A percentile compares a stretch with the other conserved stretches of the same genome.
These are phyloP conservation scores for Apostichopus leukothele DNA, from an alignment of 53 echinoderm and acorn worm species.

Conservation along the genomic window DNA sequence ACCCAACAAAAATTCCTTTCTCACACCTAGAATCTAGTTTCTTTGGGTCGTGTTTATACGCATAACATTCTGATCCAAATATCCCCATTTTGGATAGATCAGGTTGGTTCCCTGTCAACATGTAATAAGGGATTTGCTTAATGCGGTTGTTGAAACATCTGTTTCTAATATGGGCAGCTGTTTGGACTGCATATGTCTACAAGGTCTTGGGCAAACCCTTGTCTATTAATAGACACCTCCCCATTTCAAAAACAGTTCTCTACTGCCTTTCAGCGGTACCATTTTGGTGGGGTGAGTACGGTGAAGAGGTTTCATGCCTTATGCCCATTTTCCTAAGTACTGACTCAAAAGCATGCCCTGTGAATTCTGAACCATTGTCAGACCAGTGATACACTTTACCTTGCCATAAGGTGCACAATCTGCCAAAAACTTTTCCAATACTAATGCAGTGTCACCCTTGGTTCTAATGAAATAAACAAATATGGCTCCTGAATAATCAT, in stretches of 20 bases:
- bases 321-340: not conserved
- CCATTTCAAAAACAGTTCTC: slow-evolving; percentile 55
- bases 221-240: not conserved
- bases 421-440: too few relatives aligned
- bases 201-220: slow-evolving; percentile 24
- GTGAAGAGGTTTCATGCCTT: too few relatives aligned
- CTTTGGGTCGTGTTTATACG: slow-evolving; percentile 29
- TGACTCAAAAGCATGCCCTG: slow-evolving; percentile 6
- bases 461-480: slow-evolving; percentile 26
- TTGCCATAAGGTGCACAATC: too few relatives aligned
- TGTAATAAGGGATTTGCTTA: slow-evolving; percentile 26
- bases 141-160: slow-evolving; percentile 47
- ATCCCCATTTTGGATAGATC: slow-evolving; percentile 44
- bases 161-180: slow-evolving; percentile 49
- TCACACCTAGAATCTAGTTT: slow-evolving; percentile 50
- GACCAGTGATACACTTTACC: not conserved
- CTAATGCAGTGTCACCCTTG: slow-evolving; percentile 6
- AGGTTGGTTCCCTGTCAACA: slow-evolving; percentile 35
- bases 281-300: too few relatives aligned
- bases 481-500: slow-evolving; percentile 39
- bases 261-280: not conserved
- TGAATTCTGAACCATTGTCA: not conserved
- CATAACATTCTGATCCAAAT: slow-evolving; percentile 54
- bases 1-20: slow-evolving; percentile 37
- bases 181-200: slow-evolving; percentile 52